Conservation (phyloP, 2,888 invertebrate genomes). For the Congeria kusceri region DNA sequence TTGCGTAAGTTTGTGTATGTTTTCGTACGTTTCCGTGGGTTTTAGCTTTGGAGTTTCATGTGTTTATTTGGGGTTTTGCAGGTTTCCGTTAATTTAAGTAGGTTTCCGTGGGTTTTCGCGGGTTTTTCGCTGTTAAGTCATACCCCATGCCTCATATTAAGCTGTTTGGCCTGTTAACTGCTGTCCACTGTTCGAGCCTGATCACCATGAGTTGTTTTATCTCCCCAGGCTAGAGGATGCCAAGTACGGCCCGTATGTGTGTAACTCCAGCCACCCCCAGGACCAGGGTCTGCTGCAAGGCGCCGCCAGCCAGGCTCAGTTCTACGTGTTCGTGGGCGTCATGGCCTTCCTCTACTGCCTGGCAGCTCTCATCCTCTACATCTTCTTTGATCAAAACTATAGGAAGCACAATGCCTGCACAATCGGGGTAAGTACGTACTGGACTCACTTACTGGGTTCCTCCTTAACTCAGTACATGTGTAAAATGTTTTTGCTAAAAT, state of each 20-base stretch:
- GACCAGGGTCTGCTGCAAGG: constrained; percentile 57
- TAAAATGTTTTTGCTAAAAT: too few relatives aligned
- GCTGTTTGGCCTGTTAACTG: too few relatives aligned
- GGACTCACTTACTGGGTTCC: neutral
- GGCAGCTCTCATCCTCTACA: constrained; percentile 86
- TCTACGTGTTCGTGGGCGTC: constrained; percentile 90
- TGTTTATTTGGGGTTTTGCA: too few relatives aligned
- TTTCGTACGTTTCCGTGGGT: too few relatives aligned
- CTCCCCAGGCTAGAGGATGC: constrained; percentile 67
- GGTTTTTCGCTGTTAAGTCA: too few relatives aligned
- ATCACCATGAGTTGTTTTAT: too few relatives aligned
- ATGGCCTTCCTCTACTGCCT: constrained; percentile 88
- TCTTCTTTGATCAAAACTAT: constrained; percentile 85
- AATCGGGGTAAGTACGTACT: constrained; percentile 86
- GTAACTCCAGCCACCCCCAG: constrained; percentile 18
- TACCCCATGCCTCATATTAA: too few relatives aligned
- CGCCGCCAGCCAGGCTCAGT: constrained; percentile 86
- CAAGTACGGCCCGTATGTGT: constrained; percentile 54
- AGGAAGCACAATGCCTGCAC: constrained; percentile 85
- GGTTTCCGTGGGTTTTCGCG: too few relatives aligned
- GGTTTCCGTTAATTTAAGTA: too few relatives aligned
- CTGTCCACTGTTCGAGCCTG: too few relatives aligned
- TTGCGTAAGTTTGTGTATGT: too few relatives aligned
- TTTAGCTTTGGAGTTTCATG: too few relatives aligned
- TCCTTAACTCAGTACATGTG: neutral